A percentile compares a stretch with the other conserved stretches of the same genome.
Conservation (phyloP, 2,888 invertebrate genomes). For the Amaurobius ferox region DNA sequence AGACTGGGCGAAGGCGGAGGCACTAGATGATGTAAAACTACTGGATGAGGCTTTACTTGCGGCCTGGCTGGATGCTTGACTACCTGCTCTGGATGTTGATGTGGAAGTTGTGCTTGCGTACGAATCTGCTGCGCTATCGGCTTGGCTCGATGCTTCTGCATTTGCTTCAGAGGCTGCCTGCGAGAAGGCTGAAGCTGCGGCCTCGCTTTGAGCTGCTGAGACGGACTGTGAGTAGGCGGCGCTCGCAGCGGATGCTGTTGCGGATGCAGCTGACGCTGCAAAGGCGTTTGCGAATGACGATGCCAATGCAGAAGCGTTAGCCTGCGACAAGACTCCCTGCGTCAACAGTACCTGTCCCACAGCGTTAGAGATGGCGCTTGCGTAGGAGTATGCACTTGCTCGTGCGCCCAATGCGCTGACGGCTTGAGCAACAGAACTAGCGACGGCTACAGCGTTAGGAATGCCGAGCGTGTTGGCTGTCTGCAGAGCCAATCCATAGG, state of each 20-base stretch:
- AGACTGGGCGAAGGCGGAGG: constrained; percentile 18
- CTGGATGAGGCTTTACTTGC: background rate
- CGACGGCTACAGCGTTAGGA: background rate
- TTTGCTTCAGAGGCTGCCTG: background rate
- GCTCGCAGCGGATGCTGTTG: constrained; percentile 4
- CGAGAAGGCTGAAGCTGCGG: constrained; percentile 2
- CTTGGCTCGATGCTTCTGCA: background rate
- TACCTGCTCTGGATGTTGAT: background rate
- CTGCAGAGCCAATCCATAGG: background rate
- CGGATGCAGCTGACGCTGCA: constrained; percentile 7
- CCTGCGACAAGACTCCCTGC: background rate
- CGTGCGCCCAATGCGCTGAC: background rate
- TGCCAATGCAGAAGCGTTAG: background rate
- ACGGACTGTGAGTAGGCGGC: background rate
- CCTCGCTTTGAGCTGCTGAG: background rate
- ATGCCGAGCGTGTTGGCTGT: constrained; percentile 14
- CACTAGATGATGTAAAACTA: background rate
- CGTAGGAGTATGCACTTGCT: constrained; percentile 24
- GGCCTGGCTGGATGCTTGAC: background rate
- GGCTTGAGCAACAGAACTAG: background rate
- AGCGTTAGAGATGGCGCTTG: constrained; percentile 4
- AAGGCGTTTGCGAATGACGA: background rate
- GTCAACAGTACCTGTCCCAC: background rate
- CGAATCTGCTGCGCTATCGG: background rate
- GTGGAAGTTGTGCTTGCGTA: background rate